Conservation (phyloP, 2,797 vertebrate genomes). For the Toxotes lorentzi region DNA sequence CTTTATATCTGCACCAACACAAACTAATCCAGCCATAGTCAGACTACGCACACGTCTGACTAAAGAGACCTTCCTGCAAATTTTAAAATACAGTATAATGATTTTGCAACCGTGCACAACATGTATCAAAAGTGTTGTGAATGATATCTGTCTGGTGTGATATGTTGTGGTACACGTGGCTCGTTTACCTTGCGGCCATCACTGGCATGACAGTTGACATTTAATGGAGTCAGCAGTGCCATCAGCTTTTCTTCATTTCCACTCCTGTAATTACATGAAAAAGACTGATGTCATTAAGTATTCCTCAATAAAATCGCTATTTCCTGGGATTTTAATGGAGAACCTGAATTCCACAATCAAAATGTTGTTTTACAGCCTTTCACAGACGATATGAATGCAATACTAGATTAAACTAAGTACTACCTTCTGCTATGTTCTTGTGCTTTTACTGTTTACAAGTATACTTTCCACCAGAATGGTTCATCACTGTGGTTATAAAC, state of each 20-base stretch:
- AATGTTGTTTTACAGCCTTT: background rate
- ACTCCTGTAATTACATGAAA: slow-evolving; percentile 84
- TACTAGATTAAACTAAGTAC: background rate
- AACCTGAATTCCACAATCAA: background rate
- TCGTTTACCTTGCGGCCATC: slow-evolving; percentile 95
- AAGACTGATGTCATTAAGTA: slow-evolving; percentile 13
- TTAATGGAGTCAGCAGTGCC: slow-evolving; percentile 97
- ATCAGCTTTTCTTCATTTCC: slow-evolving; percentile 99
- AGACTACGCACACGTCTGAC: slow-evolving; percentile 8
- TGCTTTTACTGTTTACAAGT: background rate
- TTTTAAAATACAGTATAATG: background rate
- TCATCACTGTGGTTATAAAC: background rate
- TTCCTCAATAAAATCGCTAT: background rate
- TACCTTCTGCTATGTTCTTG: background rate
- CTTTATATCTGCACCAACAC: slow-evolving; percentile 17
- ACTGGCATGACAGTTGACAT: slow-evolving; percentile 99
- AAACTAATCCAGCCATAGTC: slow-evolving; percentile 34
- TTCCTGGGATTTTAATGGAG: background rate
- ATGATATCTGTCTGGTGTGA: slow-evolving; percentile 6
- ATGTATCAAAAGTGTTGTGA: background rate
- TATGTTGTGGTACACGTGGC: background rate
- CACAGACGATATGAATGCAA: background rate
- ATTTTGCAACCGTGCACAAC: slow-evolving; percentile 2
- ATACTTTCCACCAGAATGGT: background rate
- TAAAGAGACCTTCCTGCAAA: slow-evolving; percentile 1